Base-by-base conservation (phyloP, 1,140 invertebrate species). In the Acyrthosiphon pisum region DNA sequence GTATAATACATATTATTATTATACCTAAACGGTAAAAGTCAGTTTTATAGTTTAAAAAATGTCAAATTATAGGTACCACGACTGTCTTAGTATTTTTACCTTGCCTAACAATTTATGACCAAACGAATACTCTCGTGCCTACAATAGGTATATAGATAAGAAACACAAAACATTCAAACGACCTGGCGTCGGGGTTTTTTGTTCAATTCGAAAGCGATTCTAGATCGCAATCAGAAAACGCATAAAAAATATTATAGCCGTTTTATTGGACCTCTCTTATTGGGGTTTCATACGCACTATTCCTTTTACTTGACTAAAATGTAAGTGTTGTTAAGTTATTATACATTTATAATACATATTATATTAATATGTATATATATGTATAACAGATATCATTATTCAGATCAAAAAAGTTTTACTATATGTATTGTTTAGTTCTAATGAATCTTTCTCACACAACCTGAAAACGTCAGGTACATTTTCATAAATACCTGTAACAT, bases 241-340 rank as follows among this genome's bases (percentile, higher is more conserved):
- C 35, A 93, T 93, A 93, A 93, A 93, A 91, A 93, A 93, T 56
- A 93, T 93, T 93, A 93, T 56, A 26, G 46, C 23, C 48, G 81
- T 93, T 93, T 93, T 93, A 93, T 86, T 93, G 44, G 81, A 50
- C 37, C n/a, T 83, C 53, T 60, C 14, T 44, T 56, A 23, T 90
- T 20, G 26, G 89, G 37, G 89, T 90, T 46, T 90, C 89, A 18
- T 68, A 90, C 18, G 14, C 30, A 26, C 53, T 41, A 68, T 41
- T 90, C 1, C 1, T 90, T 90, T 68, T 68, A 48, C 89, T 56
- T 35, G 89, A 68, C 53, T 30, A 44, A 68, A 90, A 90, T 35
- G 26, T 90, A 68, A 44, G 35, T 60, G 87, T 26, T 56, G 30
- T 89, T 37, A 30, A 86, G 26, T 86, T 46, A 30, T 26, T 44